These are phyloP conservation scores for Temnothorax longispinosus DNA, from an alignment of 1,140 invertebrate genomes.

Conservation along the genomic window DNA sequence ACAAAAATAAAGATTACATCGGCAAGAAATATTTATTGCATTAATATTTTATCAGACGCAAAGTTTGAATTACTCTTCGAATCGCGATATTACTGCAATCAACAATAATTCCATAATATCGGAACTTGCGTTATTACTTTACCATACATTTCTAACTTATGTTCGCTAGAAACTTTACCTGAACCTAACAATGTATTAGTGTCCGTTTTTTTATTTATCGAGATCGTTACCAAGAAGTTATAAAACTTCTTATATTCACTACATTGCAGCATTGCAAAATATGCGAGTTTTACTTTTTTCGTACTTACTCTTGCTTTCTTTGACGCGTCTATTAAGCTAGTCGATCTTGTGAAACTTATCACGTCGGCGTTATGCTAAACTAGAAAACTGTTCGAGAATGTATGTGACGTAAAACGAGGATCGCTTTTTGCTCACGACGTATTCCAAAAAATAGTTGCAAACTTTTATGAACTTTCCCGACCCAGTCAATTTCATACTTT, in stretches of 20 bases:
- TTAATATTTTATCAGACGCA: constrained; percentile 30
- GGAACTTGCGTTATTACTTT: neutral
- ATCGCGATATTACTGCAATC: neutral
- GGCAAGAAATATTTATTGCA: neutral
- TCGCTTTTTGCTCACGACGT: constrained; percentile 10
- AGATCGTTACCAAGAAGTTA: neutral
- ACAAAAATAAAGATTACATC: neutral
- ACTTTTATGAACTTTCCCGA: constrained; percentile 48
- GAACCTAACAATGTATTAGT: neutral
- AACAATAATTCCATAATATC: neutral
- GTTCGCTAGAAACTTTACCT: neutral
- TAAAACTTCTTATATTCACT: constrained; percentile 17
- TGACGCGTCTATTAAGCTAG: constrained; percentile 37
- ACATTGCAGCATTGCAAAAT: constrained; percentile 6
- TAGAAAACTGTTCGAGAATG: constrained; percentile 48
- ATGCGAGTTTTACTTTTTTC: neutral
- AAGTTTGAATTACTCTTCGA: constrained; percentile 35
- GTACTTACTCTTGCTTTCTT: neutral
- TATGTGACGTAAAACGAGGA: constrained; percentile 28
- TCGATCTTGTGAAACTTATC: constrained; percentile 35
- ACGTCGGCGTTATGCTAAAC: constrained; percentile 18
- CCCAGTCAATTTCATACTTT: constrained; percentile 44
- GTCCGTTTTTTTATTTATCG: neutral
- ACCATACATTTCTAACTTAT: constrained; percentile 15
- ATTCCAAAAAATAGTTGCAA: constrained; percentile 35